Evolutionary conservation across 2,113 vertebrate species (phyloP).

Genomic region (Gambusia affinis): DNA sequence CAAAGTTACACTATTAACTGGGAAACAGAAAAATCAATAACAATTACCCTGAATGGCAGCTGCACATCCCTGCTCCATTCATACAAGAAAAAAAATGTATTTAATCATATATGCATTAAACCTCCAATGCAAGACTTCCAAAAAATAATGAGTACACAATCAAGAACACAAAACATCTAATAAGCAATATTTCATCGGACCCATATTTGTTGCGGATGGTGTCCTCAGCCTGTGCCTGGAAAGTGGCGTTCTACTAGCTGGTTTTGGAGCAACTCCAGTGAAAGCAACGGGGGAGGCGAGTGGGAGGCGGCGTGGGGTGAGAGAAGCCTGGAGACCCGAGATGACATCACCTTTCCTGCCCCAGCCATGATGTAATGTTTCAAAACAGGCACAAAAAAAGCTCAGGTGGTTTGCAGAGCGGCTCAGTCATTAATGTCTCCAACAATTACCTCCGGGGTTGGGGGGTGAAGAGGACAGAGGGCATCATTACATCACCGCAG

Average conservation of each 20-base stretch:
- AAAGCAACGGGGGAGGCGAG: conserved; percentile 51
- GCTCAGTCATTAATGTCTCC: conserved; percentile 60
- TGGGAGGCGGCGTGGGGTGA: conserved; percentile 35
- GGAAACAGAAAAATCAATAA: neutral
- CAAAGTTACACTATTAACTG: neutral
- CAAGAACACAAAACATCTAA: conserved; percentile 7
- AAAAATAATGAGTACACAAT: neutral
- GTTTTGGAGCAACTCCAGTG: conserved; percentile 58
- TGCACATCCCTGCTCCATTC: neutral
- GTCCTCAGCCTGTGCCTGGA: conserved; percentile 50
- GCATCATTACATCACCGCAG: conserved; percentile 77
- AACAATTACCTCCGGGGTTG: conserved; percentile 38
- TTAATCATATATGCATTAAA: neutral
- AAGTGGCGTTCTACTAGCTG: conserved; percentile 38
- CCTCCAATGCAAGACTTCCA: neutral
- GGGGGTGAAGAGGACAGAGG: conserved; percentile 12
- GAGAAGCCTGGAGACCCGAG: conserved; percentile 56
- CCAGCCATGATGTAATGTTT: conserved; percentile 80
- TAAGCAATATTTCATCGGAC: neutral
- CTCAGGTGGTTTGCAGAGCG: conserved; percentile 71
- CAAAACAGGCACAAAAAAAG: conserved; percentile 70
- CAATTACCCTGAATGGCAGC: neutral
- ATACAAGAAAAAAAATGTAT: neutral
- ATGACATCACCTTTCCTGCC: conserved; percentile 79
- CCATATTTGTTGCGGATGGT: conserved; percentile 5